Evolutionary conservation across 2,888 invertebrate genomes (phyloP), one percentile per base, ranked within the genome.

Genomic region (Nesidiocoris tenuis): DNA sequence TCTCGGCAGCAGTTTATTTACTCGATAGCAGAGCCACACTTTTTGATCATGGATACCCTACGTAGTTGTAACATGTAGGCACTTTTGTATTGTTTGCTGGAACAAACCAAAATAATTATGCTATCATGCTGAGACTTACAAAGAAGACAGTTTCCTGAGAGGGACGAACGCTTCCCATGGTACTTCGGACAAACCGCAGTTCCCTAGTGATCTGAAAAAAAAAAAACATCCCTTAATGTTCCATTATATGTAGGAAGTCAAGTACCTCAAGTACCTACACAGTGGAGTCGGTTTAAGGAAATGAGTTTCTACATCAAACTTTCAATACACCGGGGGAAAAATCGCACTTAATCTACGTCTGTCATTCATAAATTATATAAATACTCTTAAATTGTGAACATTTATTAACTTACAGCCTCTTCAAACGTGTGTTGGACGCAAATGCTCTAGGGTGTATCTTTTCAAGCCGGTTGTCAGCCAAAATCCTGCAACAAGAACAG

Each of bases 381-480:
- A 24, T 55, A 55, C 72, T 80, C 83, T n/a, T n/a, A 39, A 39
- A 39, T 39, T 7, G 39, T n/a, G n/a, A n/a, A n/a, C n/a, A n/a
- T n/a, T n/a, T n/a, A n/a, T 39, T 39, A 3, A 86, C 88, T 88
- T 85, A 88, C 87, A 91, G 85, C 83, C 89, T 87, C 83, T 87
- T 87, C 80, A 91, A 85, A 76, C 85, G 85, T 79, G 85, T 84
- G 82, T 86, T 85, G 77, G 87, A 87, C 78, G 85, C 82, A 83
- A 92, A 90, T 82, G 91, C 88, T 82, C 87, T 87, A 79, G 87
- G 86, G 83, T 90, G 88, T 82, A 92, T 87, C 81, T 86, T 85
- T 83, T 88, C 88, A 84, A 93, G 86, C 81, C 88, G 89, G 86
- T 94, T 94, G 85, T 90, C 88, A 18, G 91, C 90, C 82, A 94